Percentiles rank a stretch among this genome's conserved stretches.
These are phyloP conservation scores for Acanthiza pusilla DNA, from an alignment of 2,797 vertebrate species.

Conservation along the genomic window DNA sequence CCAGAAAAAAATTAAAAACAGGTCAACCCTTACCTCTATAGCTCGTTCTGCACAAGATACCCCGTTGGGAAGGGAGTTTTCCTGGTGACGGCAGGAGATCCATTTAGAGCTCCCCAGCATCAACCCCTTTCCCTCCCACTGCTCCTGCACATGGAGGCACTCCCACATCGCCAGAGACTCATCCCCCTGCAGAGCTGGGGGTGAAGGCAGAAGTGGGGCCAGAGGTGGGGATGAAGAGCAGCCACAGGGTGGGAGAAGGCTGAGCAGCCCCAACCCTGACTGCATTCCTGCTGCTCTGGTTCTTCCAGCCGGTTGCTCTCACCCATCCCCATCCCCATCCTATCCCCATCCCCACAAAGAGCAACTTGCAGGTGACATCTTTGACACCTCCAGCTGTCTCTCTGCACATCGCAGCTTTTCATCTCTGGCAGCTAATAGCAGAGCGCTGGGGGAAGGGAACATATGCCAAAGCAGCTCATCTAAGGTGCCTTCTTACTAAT, in stretches of 20 bases:
- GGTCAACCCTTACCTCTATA: background rate
- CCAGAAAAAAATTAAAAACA: background rate
- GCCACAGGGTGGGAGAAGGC: rapidly evolving
- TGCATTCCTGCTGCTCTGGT: background rate
- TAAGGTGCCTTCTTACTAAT: background rate
- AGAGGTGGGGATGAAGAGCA: background rate
- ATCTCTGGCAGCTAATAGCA: slow-evolving; percentile 8
- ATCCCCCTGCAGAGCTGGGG: rapidly evolving
- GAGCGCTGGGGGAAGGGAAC: slow-evolving; percentile 2
- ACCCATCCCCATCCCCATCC: background rate
- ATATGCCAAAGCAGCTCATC: background rate
- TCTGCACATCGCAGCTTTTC: background rate
- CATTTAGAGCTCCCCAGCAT: rapidly evolving
- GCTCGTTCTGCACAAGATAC: background rate
- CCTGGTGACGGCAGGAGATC: background rate
- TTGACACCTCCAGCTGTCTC: slow-evolving; percentile 18
- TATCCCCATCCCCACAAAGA: background rate
- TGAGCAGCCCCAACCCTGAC: background rate
- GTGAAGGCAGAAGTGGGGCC: background rate
- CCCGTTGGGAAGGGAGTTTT: background rate
- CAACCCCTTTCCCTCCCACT: background rate
- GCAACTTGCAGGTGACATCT: slow-evolving; percentile 31
- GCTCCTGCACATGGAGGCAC: background rate
- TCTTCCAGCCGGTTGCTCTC: background rate
- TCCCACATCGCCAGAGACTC: background rate